Percentiles rank a stretch among this genome's conserved stretches.
Conservation (phyloP, 2,113 vertebrate genomes). For the Pangasianodon hypophthalmus region DNA sequence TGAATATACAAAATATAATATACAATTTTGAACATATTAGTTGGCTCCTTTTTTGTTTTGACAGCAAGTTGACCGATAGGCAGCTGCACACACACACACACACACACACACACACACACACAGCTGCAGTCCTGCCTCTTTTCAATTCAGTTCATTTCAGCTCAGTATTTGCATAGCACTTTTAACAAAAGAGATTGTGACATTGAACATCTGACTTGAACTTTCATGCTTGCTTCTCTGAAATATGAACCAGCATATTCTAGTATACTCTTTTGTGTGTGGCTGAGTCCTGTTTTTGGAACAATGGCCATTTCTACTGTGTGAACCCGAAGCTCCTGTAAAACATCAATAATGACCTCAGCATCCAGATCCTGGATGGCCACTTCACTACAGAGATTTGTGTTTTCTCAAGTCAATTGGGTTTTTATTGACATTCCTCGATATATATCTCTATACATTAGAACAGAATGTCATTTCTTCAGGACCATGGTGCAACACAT, state of each 20-base stretch:
- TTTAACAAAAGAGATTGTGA: background rate
- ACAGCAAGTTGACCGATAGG: background rate
- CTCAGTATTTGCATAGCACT: background rate
- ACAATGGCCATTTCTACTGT: background rate
- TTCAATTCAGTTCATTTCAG: background rate
- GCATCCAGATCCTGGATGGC: background rate
- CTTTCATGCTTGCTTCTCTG: background rate
- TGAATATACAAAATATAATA: background rate
- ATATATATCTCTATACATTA: background rate
- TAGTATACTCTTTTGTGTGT: background rate
- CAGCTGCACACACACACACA: background rate
- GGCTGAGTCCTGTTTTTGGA: background rate
- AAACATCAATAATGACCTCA: background rate
- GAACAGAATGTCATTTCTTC: background rate
- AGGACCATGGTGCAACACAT: background rate
- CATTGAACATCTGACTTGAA: background rate
- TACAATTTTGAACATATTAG: background rate
- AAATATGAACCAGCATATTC: background rate
- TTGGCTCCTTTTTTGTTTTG: background rate
- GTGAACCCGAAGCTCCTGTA: background rate
- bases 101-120: background rate
- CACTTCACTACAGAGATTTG: background rate
- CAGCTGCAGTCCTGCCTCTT: background rate
- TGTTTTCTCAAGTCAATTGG: background rate
- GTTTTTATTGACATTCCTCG: background rate